These are phyloP conservation scores for Anoplophora glabripennis DNA, from an alignment of 1,140 invertebrate genomes.

Conservation along the genomic window DNA sequence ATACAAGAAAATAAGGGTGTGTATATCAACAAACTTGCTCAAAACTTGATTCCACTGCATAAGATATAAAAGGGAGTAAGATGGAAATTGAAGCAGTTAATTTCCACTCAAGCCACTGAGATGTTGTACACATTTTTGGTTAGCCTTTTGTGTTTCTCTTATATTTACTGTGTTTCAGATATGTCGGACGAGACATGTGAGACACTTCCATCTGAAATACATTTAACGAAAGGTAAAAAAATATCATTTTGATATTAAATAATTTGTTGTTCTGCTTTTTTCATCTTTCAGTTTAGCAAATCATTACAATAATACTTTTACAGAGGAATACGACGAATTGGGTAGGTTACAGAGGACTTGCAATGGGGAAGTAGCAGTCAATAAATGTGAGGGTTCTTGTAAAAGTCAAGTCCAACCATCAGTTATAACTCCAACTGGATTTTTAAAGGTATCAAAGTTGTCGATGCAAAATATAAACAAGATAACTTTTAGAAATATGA, in stretches of 20 bases:
- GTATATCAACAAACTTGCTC: no score
- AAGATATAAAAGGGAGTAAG: conserved; percentile 10
- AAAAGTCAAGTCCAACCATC: conserved; percentile 88
- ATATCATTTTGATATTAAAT: background rate
- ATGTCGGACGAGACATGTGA: conserved; percentile 65
- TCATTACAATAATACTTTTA: conserved; percentile 4
- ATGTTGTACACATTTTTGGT: conserved; percentile 24
- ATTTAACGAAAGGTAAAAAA: conserved; percentile 69
- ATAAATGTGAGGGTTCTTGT: conserved; percentile 88
- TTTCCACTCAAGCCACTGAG: background rate
- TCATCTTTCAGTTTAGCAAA: background rate
- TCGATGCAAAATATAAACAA: no score
- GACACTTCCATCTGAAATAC: conserved; percentile 74
- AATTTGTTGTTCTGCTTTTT: background rate
- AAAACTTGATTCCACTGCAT: no score
- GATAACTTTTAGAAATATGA: no score
- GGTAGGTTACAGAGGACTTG: conserved; percentile 78
- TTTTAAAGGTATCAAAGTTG: conserved; percentile 88
- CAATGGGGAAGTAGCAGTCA: conserved; percentile 80
- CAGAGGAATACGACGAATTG: conserved; percentile 84
- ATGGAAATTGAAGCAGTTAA: background rate
- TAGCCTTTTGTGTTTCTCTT: conserved; percentile 20
- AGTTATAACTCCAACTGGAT: conserved; percentile 81
- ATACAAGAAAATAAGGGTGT: no score
- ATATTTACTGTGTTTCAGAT: conserved; percentile 32